A percentile compares a stretch with the other conserved stretches of the same genome.
Evolutionary conservation across 2,113 vertebrate genomes (phyloP).

Genomic region (Kryptolebias marmoratus): DNA sequence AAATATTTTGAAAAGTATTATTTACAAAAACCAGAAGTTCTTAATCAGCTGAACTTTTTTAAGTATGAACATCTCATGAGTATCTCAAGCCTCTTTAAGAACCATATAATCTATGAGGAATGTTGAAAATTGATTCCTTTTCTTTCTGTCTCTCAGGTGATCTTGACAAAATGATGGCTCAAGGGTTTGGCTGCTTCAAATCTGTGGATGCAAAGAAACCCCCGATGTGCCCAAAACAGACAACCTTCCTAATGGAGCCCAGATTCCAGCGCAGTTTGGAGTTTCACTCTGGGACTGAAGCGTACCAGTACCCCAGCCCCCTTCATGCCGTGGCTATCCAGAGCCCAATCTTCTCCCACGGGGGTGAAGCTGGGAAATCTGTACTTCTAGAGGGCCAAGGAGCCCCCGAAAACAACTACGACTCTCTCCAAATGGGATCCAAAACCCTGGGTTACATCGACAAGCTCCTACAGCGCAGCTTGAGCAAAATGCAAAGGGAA

Average conservation of each 20-base stretch:
- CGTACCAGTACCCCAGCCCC: slow-evolving; percentile 93
- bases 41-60: no score
- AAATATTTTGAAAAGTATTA: no score
- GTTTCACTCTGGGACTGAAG: slow-evolving; percentile 85
- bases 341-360: slow-evolving; percentile 88
- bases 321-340: slow-evolving; percentile 94
- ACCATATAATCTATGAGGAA: slow-evolving; percentile 9
- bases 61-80: no score
- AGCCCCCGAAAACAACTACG: slow-evolving; percentile 21
- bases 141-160: slow-evolving; percentile 83
- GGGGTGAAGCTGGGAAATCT: slow-evolving; percentile 47
- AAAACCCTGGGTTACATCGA: slow-evolving; percentile 83
- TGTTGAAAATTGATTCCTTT: slow-evolving; percentile 19
- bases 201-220: slow-evolving; percentile 67
- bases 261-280: slow-evolving; percentile 89
- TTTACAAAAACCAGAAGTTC: no score
- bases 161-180: slow-evolving; percentile 82
- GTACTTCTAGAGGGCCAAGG: slow-evolving; percentile 32
- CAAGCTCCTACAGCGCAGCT: slow-evolving; percentile 83
- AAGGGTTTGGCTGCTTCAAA: slow-evolving; percentile 69
- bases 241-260: slow-evolving; percentile 72
- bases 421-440: slow-evolving; percentile 35
- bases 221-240: slow-evolving; percentile 56
- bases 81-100: not conserved
- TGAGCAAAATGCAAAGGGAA: slow-evolving; percentile 70